These are phyloP conservation scores for Xestia rhomboidea DNA, from an alignment of 2,888 invertebrate species.

Conservation along the genomic window DNA sequence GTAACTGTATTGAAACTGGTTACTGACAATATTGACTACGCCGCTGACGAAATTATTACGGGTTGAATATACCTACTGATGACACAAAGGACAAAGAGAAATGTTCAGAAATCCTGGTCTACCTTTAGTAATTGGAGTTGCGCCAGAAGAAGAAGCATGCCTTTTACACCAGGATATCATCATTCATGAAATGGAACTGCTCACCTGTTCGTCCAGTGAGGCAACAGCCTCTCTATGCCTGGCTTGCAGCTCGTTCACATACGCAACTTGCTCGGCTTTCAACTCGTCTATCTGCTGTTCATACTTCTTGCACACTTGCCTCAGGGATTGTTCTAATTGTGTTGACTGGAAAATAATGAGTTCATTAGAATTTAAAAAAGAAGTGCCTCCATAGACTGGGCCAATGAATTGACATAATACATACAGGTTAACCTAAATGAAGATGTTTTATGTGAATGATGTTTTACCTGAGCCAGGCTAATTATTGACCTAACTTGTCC, in stretches of 20 bases:
- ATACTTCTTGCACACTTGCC: slow-evolving; percentile 77
- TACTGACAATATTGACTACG: not conserved
- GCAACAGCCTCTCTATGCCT: slow-evolving; percentile 84
- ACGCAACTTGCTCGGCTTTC: slow-evolving; percentile 85
- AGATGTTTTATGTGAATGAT: too few relatives aligned
- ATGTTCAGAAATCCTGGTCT: not conserved
- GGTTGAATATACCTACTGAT: not conserved
- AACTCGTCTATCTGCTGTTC: slow-evolving; percentile 82
- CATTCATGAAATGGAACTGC: too few relatives aligned
- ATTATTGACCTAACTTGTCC: not conserved
- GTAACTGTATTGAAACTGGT: not conserved
- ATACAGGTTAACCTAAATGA: not conserved
- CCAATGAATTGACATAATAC: not conserved
- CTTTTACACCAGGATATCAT: too few relatives aligned
- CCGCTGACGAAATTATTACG: not conserved
- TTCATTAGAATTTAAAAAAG: slow-evolving; percentile 10
- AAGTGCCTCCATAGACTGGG: too few relatives aligned
- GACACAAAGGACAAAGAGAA: not conserved
- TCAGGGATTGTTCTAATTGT: slow-evolving; percentile 78
- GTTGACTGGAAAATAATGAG: slow-evolving; percentile 72
- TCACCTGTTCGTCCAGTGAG: slow-evolving; percentile 86
- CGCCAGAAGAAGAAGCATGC: not conserved
- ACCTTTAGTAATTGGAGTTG: not conserved
- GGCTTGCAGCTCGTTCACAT: slow-evolving; percentile 83
- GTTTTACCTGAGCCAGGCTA: not conserved